phyloP scores from a whole-genome alignment of 2,888 invertebrate genomes.

The Pecten maximus region DNA sequence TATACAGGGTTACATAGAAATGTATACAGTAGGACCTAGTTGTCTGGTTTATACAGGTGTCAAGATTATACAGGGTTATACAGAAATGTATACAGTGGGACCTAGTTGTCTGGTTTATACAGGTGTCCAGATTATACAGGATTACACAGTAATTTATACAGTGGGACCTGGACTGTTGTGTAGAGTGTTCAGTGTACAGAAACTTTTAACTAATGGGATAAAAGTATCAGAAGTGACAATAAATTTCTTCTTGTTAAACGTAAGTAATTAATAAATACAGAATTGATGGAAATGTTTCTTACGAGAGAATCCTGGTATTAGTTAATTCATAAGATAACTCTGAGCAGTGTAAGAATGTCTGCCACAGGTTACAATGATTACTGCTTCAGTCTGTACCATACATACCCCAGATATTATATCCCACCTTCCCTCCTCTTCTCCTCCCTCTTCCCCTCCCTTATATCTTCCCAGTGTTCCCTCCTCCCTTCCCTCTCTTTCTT shows the following conservation, averaged over 20 bases:
- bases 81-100: not conserved
- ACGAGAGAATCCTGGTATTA: not conserved
- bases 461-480: not conserved
- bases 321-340: slow-evolving; percentile 2
- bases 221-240: not conserved
- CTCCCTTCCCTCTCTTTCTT: not conserved
- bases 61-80: slow-evolving; percentile 8
- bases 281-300: not conserved
- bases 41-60: not conserved
- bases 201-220: not conserved
- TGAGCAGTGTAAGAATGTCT: not conserved
- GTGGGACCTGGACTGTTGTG: not conserved
- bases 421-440: not conserved
- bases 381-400: not conserved
- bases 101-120: not conserved
- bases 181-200: not conserved
- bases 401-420: not conserved
- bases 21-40: too few relatives aligned
- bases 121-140: slow-evolving; percentile 5
- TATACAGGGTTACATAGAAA: too few relatives aligned
- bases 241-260: not conserved
- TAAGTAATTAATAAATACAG: not conserved
- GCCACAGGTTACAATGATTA: not conserved
- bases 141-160: not conserved
- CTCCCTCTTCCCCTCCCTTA: not conserved